phyloP scores from a whole-genome alignment of 2,888 invertebrate genomes.

The Eulithis testata region DNA sequence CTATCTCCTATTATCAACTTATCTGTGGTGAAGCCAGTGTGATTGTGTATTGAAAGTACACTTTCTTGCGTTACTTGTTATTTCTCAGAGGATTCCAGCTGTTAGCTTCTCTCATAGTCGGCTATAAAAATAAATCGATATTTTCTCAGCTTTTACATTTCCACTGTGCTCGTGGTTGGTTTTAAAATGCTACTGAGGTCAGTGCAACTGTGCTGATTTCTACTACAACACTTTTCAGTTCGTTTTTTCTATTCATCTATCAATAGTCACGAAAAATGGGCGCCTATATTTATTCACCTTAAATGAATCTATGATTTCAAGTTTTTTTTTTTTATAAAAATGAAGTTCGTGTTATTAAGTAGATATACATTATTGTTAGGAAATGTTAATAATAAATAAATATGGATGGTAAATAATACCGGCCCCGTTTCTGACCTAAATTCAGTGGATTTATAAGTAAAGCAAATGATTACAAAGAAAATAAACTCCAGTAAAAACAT shows the following conservation, averaged over 20 bases:
- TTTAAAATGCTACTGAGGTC: conserved; percentile 7
- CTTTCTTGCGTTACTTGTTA: conserved; percentile 18
- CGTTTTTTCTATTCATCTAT: background rate
- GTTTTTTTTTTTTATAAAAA: no score
- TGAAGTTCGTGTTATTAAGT: no score
- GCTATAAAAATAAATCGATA: conserved; percentile 23
- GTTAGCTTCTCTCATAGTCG: conserved; percentile 13
- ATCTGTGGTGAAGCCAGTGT: conserved; percentile 6
- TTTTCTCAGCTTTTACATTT: conserved; percentile 21
- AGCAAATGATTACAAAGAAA: background rate
- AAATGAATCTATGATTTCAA: no score
- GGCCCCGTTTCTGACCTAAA: background rate
- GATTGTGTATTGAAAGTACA: conserved; percentile 23
- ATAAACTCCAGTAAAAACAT: conserved; percentile 1
- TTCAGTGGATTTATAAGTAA: no score
- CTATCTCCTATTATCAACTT: background rate
- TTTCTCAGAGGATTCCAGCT: conserved; percentile 29
- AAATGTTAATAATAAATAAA: background rate
- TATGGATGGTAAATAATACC: background rate
- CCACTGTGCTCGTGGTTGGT: conserved; percentile 3
- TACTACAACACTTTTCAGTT: background rate
- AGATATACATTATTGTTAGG: background rate
- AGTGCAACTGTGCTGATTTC: background rate
- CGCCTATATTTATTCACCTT: no score
- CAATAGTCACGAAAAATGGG: no score